A percentile compares a stretch with the other conserved stretches of the same genome.
These are phyloP conservation scores for Stichodactyla helianthus DNA, from an alignment of 64 coral and sea anemone genomes.

Conservation along the genomic window DNA sequence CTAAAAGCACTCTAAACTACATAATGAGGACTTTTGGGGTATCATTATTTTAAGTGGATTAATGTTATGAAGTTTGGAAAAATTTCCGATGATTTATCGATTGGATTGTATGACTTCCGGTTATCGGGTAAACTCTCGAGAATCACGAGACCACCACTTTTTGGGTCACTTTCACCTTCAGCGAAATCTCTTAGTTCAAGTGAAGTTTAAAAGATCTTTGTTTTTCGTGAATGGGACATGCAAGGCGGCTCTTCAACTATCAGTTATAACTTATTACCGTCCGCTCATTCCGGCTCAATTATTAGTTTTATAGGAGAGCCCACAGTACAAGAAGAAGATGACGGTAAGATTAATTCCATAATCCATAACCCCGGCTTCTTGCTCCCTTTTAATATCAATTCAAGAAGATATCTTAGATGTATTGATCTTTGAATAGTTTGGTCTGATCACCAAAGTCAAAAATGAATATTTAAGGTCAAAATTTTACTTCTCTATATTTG, in stretches of 20 bases:
- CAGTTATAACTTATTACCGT: constrained; percentile 5
- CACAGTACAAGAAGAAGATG: constrained; percentile 11
- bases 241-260: neutral
- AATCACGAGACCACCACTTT: no score
- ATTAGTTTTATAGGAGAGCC: constrained; percentile 29
- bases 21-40: no score
- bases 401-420: no score
- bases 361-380: neutral
- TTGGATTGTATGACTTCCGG: neutral
- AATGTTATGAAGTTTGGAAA: neutral
- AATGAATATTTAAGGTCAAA: no score
- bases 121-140: neutral
- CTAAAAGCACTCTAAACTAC: no score
- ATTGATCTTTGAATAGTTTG: no score
- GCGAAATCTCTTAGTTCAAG: neutral
- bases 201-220: neutral
- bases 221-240: neutral
- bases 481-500: no score
- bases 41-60: neutral
- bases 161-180: no score
- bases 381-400: no score
- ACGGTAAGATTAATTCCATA: constrained; percentile 1
- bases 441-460: no score
- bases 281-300: constrained; percentile 1
- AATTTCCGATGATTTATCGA: neutral